Percentiles rank a stretch among this genome's conserved stretches.
These are phyloP conservation scores for Agonopterix heracliana DNA, from an alignment of 2,888 invertebrate species.

Conservation along the genomic window DNA sequence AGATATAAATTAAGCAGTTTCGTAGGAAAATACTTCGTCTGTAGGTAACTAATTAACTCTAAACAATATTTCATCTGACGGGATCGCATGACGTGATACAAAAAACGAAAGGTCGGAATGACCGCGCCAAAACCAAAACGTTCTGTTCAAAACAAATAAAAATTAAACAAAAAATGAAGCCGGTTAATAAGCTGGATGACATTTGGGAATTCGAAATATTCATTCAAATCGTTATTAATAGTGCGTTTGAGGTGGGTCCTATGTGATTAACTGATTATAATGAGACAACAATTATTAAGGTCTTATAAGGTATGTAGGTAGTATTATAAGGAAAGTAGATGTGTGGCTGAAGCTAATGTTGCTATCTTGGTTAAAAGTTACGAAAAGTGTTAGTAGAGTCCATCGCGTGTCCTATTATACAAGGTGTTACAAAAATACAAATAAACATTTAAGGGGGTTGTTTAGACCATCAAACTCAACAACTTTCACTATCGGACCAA, in stretches of 20 bases:
- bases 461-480: too few species aligned
- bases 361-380: too few species aligned
- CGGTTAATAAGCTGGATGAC: constrained; percentile 76
- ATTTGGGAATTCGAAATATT: constrained; percentile 74
- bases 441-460: too few species aligned
- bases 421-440: too few species aligned
- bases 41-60: constrained; percentile 66
- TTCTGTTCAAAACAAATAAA: constrained; percentile 68
- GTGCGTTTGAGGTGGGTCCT: constrained; percentile 57
- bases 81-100: constrained; percentile 66
- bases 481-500: too few species aligned
- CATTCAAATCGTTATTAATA: constrained; percentile 71
- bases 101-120: constrained; percentile 69
- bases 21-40: constrained; percentile 35
- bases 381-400: neutral
- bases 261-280: constrained; percentile 62
- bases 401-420: too few species aligned
- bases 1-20: neutral
- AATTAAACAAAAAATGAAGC: constrained; percentile 68
- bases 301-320: too few species aligned
- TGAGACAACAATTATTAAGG: constrained; percentile 45
- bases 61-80: constrained; percentile 70
- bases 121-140: constrained; percentile 74
- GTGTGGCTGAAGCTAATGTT: too few species aligned
- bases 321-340: too few species aligned